Percentiles rank a stretch among this genome's conserved stretches.
Evolutionary conservation across 2,113 vertebrate genomes (phyloP).

Genomic region (Neolamprologus caudopunctatus): DNA sequence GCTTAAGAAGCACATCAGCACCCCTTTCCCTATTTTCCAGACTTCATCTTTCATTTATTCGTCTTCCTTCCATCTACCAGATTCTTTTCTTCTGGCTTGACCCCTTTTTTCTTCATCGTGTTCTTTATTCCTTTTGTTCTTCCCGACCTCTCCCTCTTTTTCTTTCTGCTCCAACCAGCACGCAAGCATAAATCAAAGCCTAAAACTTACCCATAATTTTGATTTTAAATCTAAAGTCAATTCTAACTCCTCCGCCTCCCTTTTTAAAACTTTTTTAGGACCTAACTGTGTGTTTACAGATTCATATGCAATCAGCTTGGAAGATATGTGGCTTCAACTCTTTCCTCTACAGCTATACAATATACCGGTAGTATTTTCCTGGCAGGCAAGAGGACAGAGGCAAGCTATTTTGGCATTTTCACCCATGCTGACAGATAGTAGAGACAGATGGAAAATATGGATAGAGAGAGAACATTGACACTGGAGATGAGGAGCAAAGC

Average conservation of each 20-base stretch:
- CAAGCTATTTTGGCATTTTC: neutral
- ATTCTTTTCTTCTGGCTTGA: slow-evolving; percentile 14
- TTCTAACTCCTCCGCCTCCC: neutral
- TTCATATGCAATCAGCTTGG: neutral
- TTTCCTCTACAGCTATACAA: neutral
- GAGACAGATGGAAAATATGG: neutral
- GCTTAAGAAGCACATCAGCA: slow-evolving; percentile 55
- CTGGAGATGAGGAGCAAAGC: neutral
- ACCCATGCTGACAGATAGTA: neutral
- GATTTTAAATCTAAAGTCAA: neutral
- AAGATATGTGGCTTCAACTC: neutral
- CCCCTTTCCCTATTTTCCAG: slow-evolving; percentile 35
- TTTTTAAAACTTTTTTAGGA: neutral
- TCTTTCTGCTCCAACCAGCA: neutral
- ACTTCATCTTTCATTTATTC: slow-evolving; percentile 44
- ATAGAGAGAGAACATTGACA: neutral
- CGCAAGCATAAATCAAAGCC: neutral
- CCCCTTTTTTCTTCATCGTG: slow-evolving; percentile 20
- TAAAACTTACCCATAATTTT: neutral
- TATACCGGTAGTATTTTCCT: neutral
- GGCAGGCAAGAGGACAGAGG: neutral
- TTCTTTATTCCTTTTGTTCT: neutral
- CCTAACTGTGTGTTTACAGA: neutral
- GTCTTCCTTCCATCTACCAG: neutral
- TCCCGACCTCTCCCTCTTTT: neutral